These are phyloP conservation scores for Mus spretus DNA, from an alignment of 2,797 vertebrate genomes.

Conservation along the genomic window DNA sequence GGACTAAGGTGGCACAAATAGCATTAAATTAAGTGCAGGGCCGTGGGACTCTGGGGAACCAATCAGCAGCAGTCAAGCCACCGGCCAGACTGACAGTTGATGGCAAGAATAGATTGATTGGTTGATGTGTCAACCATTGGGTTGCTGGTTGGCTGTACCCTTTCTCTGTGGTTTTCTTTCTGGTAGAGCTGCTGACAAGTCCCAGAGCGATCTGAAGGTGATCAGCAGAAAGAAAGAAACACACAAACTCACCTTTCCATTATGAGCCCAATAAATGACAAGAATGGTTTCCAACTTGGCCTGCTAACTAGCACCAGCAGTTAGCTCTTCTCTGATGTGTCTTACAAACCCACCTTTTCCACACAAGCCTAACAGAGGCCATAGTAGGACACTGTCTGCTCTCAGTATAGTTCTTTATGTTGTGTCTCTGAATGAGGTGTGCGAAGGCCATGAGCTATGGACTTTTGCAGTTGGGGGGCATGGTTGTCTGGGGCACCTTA, in stretches of 20 bases:
- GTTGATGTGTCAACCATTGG: background rate
- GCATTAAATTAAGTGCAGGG: conserved; percentile 36
- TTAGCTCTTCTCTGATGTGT: background rate
- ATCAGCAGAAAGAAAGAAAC: conserved; percentile 37
- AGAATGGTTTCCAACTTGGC: conserved; percentile 16
- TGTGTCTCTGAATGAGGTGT: background rate
- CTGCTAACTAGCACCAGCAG: conserved; percentile 22
- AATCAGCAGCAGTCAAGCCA: background rate
- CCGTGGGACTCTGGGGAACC: background rate
- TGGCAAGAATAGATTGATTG: background rate
- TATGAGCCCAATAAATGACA: conserved; percentile 21
- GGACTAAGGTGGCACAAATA: conserved; percentile 19
- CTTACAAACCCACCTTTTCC: background rate
- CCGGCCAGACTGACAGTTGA: background rate
- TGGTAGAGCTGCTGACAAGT: background rate
- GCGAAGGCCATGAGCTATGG: background rate
- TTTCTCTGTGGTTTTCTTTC: conserved; percentile 50
- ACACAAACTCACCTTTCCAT: conserved; percentile 49
- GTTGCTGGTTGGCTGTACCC: background rate
- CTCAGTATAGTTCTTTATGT: background rate
- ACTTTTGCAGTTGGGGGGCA: background rate
- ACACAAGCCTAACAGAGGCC: background rate
- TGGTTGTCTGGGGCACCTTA: conserved; percentile 10
- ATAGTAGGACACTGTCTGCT: background rate
- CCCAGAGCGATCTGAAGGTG: conserved; percentile 38